phyloP scores from a whole-genome alignment of 2,797 vertebrate species.

The Remorina albescens region DNA sequence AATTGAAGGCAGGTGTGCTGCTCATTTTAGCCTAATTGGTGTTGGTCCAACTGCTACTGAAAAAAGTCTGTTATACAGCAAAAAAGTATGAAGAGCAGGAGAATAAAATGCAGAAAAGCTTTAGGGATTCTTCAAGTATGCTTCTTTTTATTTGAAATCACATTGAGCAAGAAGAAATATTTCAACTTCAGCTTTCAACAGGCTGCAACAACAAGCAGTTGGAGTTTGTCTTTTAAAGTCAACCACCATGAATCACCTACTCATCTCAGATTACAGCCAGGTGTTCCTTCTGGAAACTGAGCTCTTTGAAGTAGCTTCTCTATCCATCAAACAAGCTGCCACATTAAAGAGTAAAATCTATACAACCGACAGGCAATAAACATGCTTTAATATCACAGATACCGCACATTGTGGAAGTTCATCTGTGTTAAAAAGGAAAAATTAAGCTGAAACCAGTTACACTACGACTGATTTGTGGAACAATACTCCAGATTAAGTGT shows the following conservation, averaged over 20 bases:
- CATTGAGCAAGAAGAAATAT: neutral
- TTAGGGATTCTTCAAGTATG: neutral
- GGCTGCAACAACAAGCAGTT: neutral
- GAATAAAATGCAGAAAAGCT: neutral
- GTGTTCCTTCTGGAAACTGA: constrained; percentile 10
- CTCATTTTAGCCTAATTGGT: constrained; percentile 48
- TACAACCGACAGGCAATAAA: neutral
- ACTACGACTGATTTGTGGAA: neutral
- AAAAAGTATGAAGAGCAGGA: neutral
- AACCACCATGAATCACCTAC: neutral
- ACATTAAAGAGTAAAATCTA: neutral
- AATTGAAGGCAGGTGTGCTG: constrained; percentile 65
- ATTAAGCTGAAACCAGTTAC: too few species aligned
- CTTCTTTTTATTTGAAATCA: neutral
- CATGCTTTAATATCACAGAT: neutral
- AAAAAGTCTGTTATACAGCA: too few species aligned
- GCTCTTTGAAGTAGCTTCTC: neutral
- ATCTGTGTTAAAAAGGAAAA: neutral
- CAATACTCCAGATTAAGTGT: neutral
- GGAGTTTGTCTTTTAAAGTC: constrained; percentile 2
- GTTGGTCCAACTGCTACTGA: neutral
- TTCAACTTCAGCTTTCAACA: constrained; percentile 20
- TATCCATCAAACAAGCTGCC: neutral
- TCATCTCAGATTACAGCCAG: constrained; percentile 55
- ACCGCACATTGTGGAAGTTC: neutral